Percentiles rank a stretch among this genome's conserved stretches.
phyloP scores from a whole-genome alignment of 23 tunicate species.

The Botrylloides violaceus region DNA sequence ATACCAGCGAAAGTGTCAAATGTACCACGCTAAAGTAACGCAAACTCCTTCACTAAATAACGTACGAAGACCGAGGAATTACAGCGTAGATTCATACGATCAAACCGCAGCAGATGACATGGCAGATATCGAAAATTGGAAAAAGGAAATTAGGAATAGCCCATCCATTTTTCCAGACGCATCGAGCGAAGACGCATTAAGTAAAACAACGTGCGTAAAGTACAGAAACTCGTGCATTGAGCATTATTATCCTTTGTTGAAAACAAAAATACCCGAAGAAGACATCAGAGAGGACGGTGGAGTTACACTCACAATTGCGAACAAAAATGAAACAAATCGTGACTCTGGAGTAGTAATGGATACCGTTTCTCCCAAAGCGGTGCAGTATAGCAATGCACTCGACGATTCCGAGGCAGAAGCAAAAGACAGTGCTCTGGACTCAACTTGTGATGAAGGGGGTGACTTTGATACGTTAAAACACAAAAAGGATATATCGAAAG shows the following conservation, averaged over 20 bases:
- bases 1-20: conserved; percentile 3
- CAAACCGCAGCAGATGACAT: background rate
- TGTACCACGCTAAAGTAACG: conserved; percentile 7
- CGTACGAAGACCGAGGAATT: background rate
- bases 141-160: background rate
- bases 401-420: background rate
- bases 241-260: conserved; percentile 9
- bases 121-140: background rate
- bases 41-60: background rate
- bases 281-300: conserved; percentile 9
- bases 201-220: background rate
- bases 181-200: background rate
- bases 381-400: background rate
- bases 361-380: background rate
- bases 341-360: conserved; percentile 26
- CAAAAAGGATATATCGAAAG: background rate
- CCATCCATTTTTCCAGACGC: background rate
- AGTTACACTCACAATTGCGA: background rate
- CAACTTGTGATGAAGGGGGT: background rate
- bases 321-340: conserved; percentile 4
- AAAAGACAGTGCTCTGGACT: conserved; percentile 19
- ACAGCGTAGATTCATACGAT: background rate
- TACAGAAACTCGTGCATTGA: conserved; percentile 8
- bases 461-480: conserved; percentile 2
- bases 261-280: conserved; percentile 25